phyloP scores from a whole-genome alignment of 2,113 vertebrate genomes.

The Nansenia antarctica region DNA sequence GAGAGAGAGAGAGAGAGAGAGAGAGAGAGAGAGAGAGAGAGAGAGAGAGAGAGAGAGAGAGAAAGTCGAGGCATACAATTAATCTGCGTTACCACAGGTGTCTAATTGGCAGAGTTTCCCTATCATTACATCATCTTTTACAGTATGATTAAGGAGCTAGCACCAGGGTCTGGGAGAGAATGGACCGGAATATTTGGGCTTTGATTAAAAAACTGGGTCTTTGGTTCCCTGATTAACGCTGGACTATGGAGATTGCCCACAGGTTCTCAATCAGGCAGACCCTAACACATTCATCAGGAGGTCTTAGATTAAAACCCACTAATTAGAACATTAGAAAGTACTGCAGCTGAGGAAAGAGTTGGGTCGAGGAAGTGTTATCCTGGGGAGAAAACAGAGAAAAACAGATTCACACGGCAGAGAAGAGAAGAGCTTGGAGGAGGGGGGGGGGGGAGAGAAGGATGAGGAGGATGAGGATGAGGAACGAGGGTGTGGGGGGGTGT shows the following conservation, averaged over 20 bases:
- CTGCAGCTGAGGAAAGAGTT: no score
- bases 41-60: neutral
- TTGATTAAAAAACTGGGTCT: no score
- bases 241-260: slow-evolving; percentile 31
- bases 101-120: slow-evolving; percentile 62
- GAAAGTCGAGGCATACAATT: slow-evolving; percentile 18
- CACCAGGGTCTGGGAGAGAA: slow-evolving; percentile 39
- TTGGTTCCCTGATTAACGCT: no score
- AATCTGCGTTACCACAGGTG: slow-evolving; percentile 48
- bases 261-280: slow-evolving; percentile 35
- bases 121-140: slow-evolving; percentile 62
- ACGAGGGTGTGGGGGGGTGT: no score
- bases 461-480: no score
- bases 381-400: neutral
- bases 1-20: neutral
- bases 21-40: neutral
- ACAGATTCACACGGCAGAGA: neutral
- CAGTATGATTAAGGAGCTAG: slow-evolving; percentile 50
- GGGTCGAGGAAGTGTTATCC: neutral
- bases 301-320: slow-evolving; percentile 9
- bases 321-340: neutral
- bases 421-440: neutral
- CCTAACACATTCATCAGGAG: slow-evolving; percentile 30
- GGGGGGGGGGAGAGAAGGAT: slow-evolving; percentile 26
- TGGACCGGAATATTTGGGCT: slow-evolving; percentile 45